Evolutionary conservation across 2,797 vertebrate genomes (phyloP).

Genomic region (Decapterus maruadsi): DNA sequence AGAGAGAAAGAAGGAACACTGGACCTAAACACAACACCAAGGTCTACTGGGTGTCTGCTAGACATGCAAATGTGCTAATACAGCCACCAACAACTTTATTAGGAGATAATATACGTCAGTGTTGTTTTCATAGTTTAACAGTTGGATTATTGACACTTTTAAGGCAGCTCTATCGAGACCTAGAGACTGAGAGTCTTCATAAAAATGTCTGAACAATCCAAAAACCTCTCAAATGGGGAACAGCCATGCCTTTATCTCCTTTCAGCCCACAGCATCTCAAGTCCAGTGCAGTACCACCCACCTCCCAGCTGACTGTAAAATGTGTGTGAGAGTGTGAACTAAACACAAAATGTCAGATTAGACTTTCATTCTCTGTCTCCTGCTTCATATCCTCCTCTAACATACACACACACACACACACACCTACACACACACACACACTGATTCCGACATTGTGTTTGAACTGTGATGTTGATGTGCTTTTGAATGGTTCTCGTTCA

Average conservation of each 20-base stretch:
- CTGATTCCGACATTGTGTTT: conserved; percentile 15
- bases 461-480: not conserved
- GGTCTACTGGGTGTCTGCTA: not conserved
- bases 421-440: not conserved
- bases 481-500: conserved; percentile 23
- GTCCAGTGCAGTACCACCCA: conserved; percentile 60
- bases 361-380: conserved; percentile 33
- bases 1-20: not conserved
- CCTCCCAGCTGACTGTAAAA: conserved; percentile 65
- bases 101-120: not conserved
- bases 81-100: not conserved
- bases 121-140: not conserved
- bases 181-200: conserved; percentile 3
- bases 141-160: not conserved
- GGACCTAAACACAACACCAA: not conserved
- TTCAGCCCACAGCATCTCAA: conserved; percentile 54
- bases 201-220: conserved; percentile 20
- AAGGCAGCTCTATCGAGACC: not conserved
- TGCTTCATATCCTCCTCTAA: not conserved
- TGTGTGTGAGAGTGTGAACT: conserved; percentile 55
- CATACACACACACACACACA: not conserved
- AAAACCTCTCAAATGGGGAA: conserved; percentile 19
- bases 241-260: conserved; percentile 34
- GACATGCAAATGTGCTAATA: not conserved
- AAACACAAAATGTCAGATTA: conserved; percentile 51